Percentiles rank a stretch among this genome's conserved stretches.
Conservation (phyloP, 2,888 invertebrate genomes). For the Cacoxenus indagator region DNA sequence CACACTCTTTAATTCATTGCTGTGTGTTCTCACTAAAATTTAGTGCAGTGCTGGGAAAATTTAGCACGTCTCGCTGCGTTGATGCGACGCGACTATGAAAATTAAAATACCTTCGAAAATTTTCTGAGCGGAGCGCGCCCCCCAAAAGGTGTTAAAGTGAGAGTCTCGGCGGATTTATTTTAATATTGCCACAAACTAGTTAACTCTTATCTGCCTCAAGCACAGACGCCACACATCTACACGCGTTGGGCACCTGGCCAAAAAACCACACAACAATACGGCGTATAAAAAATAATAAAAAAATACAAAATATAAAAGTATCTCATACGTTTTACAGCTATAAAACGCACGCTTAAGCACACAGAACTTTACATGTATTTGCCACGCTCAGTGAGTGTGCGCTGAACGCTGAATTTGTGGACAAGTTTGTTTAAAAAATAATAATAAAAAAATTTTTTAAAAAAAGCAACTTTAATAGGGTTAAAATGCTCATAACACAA, state of each 20-base stretch:
- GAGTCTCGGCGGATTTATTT: not conserved
- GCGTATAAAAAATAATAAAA: not conserved
- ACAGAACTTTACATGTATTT: not conserved
- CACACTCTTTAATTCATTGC: not conserved
- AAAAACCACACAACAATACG: not conserved
- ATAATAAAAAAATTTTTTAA: not conserved
- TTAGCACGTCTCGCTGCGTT: not conserved
- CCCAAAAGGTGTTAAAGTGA: not conserved
- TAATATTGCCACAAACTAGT: not conserved
- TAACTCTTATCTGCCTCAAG: not conserved
- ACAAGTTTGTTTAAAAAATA: not conserved
- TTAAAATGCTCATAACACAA: not conserved
- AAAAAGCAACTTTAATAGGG: not conserved
- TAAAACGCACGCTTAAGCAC: not conserved
- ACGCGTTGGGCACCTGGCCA: not conserved
- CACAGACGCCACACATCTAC: not conserved
- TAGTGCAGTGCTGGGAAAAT: not conserved
- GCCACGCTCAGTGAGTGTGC: constrained; percentile 7
- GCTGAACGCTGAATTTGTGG: constrained; percentile 6
- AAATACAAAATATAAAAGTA: not conserved
- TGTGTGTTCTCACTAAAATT: constrained; percentile 1
- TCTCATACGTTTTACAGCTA: not conserved
- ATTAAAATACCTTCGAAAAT: no score
- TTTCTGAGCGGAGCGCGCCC: not conserved
- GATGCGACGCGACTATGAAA: not conserved